Evolutionary conservation across 2,113 vertebrate genomes (phyloP).

Genomic region (Shinisaurus crocodilurus): DNA sequence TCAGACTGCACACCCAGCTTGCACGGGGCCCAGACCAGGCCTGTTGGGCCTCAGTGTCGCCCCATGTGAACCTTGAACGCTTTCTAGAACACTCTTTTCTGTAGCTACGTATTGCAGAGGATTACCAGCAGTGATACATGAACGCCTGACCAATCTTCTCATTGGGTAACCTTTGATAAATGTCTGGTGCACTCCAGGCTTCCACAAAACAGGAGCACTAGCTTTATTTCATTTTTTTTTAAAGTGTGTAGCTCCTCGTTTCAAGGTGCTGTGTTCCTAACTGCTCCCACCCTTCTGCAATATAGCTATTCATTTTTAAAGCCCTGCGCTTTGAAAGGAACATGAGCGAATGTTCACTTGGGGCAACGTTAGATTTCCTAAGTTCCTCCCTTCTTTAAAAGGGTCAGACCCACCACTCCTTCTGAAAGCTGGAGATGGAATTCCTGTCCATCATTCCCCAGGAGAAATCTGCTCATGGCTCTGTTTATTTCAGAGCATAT

Average conservation of each 20-base stretch:
- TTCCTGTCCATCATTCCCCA: constrained; percentile 34
- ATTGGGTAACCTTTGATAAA: not conserved
- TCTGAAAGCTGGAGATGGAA: constrained; percentile 52
- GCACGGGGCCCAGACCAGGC: not conserved
- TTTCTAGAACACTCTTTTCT: not conserved
- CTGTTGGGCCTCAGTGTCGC: not conserved
- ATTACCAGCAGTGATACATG: too few relatives aligned
- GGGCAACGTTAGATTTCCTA: not conserved
- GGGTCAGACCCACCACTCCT: constrained; percentile 68
- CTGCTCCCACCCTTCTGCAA: not conserved
- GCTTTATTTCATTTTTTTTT: not conserved
- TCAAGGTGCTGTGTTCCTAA: not conserved
- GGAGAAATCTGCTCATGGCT: constrained; percentile 25
- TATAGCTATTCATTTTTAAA: not conserved
- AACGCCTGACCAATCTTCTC: not conserved
- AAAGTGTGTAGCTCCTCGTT: not conserved
- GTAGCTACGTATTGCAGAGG: not conserved
- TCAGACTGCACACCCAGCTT: not conserved
- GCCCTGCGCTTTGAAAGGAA: not conserved
- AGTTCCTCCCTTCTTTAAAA: constrained; percentile 9
- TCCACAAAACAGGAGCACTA: not conserved
- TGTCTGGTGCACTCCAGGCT: not conserved
- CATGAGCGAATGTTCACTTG: not conserved
- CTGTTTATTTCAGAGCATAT: constrained; percentile 55
- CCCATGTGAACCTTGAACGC: not conserved